Base-by-base conservation (phyloP, 2,888 invertebrate genomes). In the Eumerus sabulonum region DNA sequence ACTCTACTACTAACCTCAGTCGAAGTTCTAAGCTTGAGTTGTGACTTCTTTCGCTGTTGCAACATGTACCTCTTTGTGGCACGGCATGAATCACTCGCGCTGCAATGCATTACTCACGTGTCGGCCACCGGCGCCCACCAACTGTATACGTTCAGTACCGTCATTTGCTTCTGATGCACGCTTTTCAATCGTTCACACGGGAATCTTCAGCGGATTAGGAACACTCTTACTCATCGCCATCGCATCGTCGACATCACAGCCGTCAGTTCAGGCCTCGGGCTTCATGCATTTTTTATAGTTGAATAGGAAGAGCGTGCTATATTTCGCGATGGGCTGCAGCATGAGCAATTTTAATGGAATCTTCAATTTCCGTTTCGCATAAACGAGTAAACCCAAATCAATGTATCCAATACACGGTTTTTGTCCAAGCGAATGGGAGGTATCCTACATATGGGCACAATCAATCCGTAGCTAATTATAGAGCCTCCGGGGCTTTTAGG, bases 311-410 rank as follows among this genome's bases (percentile, higher is more conserved):
- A 27, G 27, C 27, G 7, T 4, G 27, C 27, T 27, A 27, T 27
- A 27, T 27, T 27, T 27, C 27, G 27, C 27, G 27, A 27, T n/a
- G n/a, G n/a, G 64, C 67, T 72, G 73, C 77, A 68, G 63, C 73
- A 59, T 79, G 73, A 79, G 54, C 77, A 79, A 79, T 79, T 79
- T 79, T 73, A 79, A 79, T 79, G 77, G 73, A 79, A 79, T 79
- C 77, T 79, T 79, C 73, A 79, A 79, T 79, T 79, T 79, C 77
- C 77, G 77, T 73, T 79, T 68, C 57, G 42, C 44, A 35, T 53
- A 66, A 68, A 11, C 27, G 7, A 27, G 27, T 27, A 7, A 27
- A 27, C 40, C 3, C 3, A 40, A 35, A 36, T 11, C 14, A 27
- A 50, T 27, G 27, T 27, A 27, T 27, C 27, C 27, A 56, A 35